Percentiles rank a stretch among this genome's conserved stretches.
Conservation (phyloP, 2,797 vertebrate species). For the Acanthis flammea region DNA sequence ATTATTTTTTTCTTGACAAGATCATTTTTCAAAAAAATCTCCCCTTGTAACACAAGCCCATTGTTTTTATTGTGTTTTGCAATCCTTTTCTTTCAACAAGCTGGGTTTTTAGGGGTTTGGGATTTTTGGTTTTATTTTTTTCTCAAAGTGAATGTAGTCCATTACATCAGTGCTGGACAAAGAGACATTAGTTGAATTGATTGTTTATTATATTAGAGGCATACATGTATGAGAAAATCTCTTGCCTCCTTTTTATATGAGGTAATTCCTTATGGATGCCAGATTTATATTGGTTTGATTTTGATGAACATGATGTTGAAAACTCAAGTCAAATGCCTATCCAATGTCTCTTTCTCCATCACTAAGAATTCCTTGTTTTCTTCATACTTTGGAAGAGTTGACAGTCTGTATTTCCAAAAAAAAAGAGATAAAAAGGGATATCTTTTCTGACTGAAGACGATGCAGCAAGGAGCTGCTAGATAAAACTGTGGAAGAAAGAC, state of each 20-base stretch:
- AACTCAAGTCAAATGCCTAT: background rate
- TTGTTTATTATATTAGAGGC: background rate
- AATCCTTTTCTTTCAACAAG: background rate
- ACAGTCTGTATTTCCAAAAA: background rate
- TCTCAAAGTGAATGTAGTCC: background rate
- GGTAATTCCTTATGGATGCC: background rate
- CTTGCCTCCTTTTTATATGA: background rate
- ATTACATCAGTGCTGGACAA: background rate
- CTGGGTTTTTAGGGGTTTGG: rapidly evolving
- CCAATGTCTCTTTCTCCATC: background rate
- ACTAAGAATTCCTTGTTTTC: background rate
- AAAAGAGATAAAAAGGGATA: background rate
- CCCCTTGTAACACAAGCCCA: background rate
- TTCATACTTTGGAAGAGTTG: background rate
- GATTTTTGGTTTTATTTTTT: rapidly evolving
- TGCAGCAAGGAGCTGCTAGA: background rate
- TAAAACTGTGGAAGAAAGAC: background rate
- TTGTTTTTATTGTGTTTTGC: background rate
- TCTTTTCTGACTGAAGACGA: background rate
- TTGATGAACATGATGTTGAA: background rate
- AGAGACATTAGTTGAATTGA: background rate
- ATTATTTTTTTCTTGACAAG: background rate
- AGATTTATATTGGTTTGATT: background rate
- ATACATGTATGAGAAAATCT: background rate
- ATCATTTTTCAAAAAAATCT: background rate